These are phyloP conservation scores for Harpagoxenus sublaevis DNA, from an alignment of 2,888 invertebrate species.

Conservation along the genomic window DNA sequence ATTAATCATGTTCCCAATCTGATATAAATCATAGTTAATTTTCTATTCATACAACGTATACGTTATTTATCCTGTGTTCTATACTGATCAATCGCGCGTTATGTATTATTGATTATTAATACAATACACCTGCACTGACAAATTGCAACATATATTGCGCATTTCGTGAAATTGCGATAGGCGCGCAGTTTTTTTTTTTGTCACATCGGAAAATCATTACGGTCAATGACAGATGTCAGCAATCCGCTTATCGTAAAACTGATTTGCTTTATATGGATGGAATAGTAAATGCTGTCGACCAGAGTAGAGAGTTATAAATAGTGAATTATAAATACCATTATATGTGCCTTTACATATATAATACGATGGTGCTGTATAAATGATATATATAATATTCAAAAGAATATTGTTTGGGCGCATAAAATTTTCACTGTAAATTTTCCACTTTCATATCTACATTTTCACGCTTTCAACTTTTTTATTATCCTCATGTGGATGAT, in stretches of 20 bases:
- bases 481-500: neutral
- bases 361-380: neutral
- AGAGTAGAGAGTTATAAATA: too few species aligned
- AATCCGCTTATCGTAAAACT: conserved; percentile 30
- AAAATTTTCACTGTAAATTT: neutral
- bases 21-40: conserved; percentile 15
- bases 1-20: neutral
- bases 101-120: conserved; percentile 34
- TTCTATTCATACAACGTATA: conserved; percentile 5
- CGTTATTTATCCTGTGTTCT: neutral
- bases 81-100: neutral
- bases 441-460: conserved; percentile 2
- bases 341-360: neutral
- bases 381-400: neutral
- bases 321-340: conserved; percentile 1
- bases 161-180: neutral
- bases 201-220: conserved; percentile 28
- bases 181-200: conserved; percentile 4
- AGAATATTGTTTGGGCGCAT: neutral
- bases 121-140: neutral
- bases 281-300: neutral
- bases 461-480: neutral
- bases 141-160: neutral
- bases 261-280: conserved; percentile 13
- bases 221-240: conserved; percentile 25